Evolutionary conservation across 2,888 invertebrate genomes (phyloP).

Genomic region (Apeira syringaria): DNA sequence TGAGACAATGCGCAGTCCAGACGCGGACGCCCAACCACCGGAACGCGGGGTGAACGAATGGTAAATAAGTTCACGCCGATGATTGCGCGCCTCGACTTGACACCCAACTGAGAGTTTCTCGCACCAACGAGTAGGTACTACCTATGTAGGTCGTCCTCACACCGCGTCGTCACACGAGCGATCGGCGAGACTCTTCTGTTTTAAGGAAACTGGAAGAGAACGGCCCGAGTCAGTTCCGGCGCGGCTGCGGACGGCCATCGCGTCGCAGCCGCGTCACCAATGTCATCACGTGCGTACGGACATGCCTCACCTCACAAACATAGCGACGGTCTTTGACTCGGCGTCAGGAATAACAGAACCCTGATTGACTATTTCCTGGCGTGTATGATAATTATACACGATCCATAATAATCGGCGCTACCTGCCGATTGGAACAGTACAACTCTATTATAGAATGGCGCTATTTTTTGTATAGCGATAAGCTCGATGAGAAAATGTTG

Average conservation of each 20-base stretch:
- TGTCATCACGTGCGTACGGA: conserved; percentile 53
- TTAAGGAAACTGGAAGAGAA: conserved; percentile 35
- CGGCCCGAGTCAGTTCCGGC: conserved; percentile 33
- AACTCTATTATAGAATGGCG: conserved; percentile 41
- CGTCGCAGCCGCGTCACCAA: conserved; percentile 62
- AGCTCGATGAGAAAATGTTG: conserved; percentile 38
- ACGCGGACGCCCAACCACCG: conserved; percentile 62
- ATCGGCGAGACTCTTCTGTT: conserved; percentile 16
- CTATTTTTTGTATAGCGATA: conserved; percentile 35
- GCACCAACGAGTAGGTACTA: conserved; percentile 18
- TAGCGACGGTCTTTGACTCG: conserved; percentile 66
- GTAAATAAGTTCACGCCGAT: conserved; percentile 63
- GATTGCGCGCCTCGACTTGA: conserved; percentile 38
- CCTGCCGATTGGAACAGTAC: conserved; percentile 46
- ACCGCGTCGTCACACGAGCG: conserved; percentile 25
- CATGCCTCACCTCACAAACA: conserved; percentile 49
- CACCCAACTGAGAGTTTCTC: conserved; percentile 36
- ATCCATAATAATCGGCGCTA: conserved; percentile 44
- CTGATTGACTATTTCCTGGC: conserved; percentile 59
- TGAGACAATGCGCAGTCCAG: conserved; percentile 71
- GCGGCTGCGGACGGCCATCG: conserved; percentile 31
- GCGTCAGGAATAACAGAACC: conserved; percentile 52
- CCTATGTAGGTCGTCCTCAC: conserved; percentile 31
- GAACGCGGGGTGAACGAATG: conserved; percentile 77
- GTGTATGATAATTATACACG: conserved; percentile 43